Evolutionary conservation across 2,888 invertebrate genomes (phyloP), one percentile per base, ranked within the genome.

Genomic region (Hyppa rectilinea): DNA sequence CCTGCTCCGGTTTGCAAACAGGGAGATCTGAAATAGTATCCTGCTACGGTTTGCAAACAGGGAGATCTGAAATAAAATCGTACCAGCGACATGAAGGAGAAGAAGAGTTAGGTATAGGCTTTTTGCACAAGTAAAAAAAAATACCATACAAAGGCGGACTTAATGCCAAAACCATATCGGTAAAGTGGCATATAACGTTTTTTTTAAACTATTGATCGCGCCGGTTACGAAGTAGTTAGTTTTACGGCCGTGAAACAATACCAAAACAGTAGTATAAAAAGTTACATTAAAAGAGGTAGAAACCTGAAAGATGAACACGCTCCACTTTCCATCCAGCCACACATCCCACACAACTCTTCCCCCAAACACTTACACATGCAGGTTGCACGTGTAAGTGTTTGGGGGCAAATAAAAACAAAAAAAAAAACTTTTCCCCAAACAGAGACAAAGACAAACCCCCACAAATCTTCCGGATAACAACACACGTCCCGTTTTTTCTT

Each of bases 401-500:
- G n/a, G n/a, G n/a, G n/a, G n/a, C 29, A 68, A 55, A 62, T 31
- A 63, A 53, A 26, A 4, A 61, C 34, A 40, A 0, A 26, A 59
- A 56, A 49, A 58, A 59, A 47, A 50, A 59, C 26, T 29, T 63
- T 66, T 20, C 36, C 38, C 31, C 17, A 65, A 72, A 77, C 49
- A 12, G 14, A 56, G 70, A 62, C 75, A 38, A n/a, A 62, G 58
- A 82, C 67, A 66, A 81, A 78, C 47, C 56, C 40, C 26, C 63
- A 66, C 61, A 63, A 74, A 80, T 82, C 75, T 68, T 50, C 45
- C 20, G 50, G 34, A 61, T 71, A 78, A 82, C 82, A 79, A 75
- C 75, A 80, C 80, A 83, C 80, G 55, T 83, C 4, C 63, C 64
- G 47, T 71, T 70, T 80, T 64, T 80, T 68, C 55, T 78, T 63